phyloP scores from a whole-genome alignment of 2,888 invertebrate genomes.

The Rambutsinella grinnellia region DNA sequence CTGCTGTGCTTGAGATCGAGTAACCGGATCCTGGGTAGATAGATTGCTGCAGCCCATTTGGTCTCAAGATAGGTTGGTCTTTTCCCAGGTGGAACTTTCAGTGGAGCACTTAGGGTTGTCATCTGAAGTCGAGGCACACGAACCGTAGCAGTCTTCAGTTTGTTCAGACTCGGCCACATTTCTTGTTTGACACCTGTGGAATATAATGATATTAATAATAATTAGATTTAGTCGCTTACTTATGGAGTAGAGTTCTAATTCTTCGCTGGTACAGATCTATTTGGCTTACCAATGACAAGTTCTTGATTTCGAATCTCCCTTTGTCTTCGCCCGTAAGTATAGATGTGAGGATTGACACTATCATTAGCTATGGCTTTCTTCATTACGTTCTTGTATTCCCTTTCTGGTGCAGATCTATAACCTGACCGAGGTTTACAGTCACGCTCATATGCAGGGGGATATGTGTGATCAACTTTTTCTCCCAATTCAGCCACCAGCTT shows the following conservation, averaged over 20 bases:
- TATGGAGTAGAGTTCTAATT: too few species aligned
- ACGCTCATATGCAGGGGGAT: conserved; percentile 28
- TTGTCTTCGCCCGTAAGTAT: conserved; percentile 29
- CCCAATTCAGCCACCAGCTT: conserved; percentile 32
- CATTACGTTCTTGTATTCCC: conserved; percentile 25
- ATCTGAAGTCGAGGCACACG: too few species aligned
- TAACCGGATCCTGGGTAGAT: not conserved
- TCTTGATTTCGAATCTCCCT: conserved; percentile 33
- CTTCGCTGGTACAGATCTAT: too few species aligned
- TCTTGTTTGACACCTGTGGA: too few species aligned
- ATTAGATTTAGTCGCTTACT: too few species aligned
- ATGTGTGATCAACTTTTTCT: not conserved
- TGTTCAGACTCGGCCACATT: too few species aligned
- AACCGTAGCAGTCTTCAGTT: too few species aligned
- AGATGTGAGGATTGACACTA: conserved; percentile 42
- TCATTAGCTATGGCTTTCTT: conserved; percentile 35
- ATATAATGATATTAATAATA: too few species aligned
- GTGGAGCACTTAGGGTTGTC: too few species aligned
- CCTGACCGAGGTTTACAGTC: conserved; percentile 8
- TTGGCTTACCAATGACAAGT: conserved; percentile 53
- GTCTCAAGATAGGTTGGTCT: not conserved
- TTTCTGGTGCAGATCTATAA: not conserved
- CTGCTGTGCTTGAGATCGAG: conserved; percentile 10
- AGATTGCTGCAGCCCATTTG: not conserved
- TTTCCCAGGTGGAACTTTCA: not conserved